A percentile compares a stretch with the other conserved stretches of the same genome.
phyloP scores from a whole-genome alignment of 1,140 invertebrate species.

The Megalonaias nervosa region DNA sequence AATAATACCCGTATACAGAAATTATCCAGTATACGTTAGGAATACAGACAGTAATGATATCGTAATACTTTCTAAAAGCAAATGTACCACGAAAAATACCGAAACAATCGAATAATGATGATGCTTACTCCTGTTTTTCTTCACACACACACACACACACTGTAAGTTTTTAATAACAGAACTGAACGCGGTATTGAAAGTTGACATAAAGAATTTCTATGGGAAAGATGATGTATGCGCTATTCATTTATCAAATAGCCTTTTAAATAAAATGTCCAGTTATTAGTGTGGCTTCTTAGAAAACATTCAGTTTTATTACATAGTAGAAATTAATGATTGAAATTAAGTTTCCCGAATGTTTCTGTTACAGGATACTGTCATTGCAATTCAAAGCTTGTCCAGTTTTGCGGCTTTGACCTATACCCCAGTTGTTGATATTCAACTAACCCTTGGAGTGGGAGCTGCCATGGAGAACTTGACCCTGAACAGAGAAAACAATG shows the following conservation, averaged over 20 bases:
- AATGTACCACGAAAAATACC: too few relatives aligned
- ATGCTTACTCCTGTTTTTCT: too few relatives aligned
- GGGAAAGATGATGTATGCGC: too few relatives aligned
- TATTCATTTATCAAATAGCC: neutral
- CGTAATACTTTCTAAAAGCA: too few relatives aligned
- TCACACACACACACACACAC: too few relatives aligned
- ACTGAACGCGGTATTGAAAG: too few relatives aligned
- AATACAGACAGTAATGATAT: too few relatives aligned
- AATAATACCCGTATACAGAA: too few relatives aligned
- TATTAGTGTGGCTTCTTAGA: neutral
- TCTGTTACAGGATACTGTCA: conserved; percentile 35
- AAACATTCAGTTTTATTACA: neutral
- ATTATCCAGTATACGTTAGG: too few relatives aligned
- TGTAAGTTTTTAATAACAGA: too few relatives aligned
- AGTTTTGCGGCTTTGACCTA: conserved; percentile 20
- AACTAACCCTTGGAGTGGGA: neutral
- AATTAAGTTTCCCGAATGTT: neutral
- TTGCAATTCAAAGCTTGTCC: conserved; percentile 33
- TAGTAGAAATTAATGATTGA: neutral
- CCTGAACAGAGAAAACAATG: conserved; percentile 11
- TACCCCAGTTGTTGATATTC: conserved; percentile 6
- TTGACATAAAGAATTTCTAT: neutral
- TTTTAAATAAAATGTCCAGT: neutral
- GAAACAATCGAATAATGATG: too few relatives aligned
- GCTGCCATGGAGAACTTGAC: neutral